Percentiles rank a stretch among this genome's conserved stretches.
phyloP scores from a whole-genome alignment of 2,888 invertebrate genomes.

The Bombylius discolor region DNA sequence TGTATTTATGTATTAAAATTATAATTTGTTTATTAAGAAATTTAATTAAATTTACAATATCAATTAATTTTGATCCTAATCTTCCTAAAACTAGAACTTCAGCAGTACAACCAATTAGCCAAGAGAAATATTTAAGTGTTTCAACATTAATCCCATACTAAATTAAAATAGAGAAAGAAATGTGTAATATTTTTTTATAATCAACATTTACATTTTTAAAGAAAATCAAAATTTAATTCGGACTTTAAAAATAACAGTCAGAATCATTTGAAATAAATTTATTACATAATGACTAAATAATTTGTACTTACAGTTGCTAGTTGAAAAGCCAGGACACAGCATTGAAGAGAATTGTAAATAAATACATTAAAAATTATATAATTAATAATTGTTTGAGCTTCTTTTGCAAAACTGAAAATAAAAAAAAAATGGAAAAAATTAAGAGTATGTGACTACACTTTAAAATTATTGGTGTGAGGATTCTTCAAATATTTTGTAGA shows the following conservation, averaged over 20 bases:
- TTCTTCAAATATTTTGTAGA: no score
- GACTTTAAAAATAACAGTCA: background rate
- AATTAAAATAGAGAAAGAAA: background rate
- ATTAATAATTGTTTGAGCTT: background rate
- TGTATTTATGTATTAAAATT: background rate
- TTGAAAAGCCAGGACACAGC: background rate
- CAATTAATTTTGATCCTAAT: background rate
- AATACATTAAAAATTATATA: background rate
- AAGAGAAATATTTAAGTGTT: background rate
- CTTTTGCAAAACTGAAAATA: background rate
- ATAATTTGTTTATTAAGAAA: background rate
- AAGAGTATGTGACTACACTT: no score
- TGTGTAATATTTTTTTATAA: no score
- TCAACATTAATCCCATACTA: background rate
- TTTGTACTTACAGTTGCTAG: background rate
- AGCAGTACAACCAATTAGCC: background rate
- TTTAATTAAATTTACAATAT: background rate
- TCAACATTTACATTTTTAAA: no score
- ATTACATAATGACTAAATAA: background rate
- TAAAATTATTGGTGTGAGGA: no score
- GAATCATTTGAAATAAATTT: background rate
- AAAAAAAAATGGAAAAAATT: no score
- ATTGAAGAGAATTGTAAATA: background rate
- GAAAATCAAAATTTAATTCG: no score
- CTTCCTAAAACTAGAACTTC: background rate